A percentile compares a stretch with the other conserved stretches of the same genome.
These are phyloP conservation scores for Mormyrus hasselquistii DNA, from an alignment of 2,797 vertebrate genomes.

Conservation along the genomic window DNA sequence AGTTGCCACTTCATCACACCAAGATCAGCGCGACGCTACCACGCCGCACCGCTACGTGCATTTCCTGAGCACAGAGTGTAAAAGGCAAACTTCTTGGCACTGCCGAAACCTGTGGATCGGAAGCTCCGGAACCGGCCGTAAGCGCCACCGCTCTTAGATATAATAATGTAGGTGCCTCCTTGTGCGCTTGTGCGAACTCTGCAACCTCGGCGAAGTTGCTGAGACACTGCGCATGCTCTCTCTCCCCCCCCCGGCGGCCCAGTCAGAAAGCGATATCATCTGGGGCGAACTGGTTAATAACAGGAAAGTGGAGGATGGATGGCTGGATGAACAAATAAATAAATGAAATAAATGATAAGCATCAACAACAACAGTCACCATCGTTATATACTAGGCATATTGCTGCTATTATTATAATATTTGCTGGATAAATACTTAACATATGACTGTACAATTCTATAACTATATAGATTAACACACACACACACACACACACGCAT, in stretches of 20 bases:
- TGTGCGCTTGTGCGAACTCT: constrained; percentile 19
- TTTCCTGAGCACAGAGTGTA: background rate
- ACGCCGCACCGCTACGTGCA: background rate
- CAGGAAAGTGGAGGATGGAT: background rate
- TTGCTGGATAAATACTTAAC: background rate
- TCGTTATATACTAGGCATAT: background rate
- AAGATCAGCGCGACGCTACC: background rate
- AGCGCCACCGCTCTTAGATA: background rate
- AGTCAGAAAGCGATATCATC: background rate
- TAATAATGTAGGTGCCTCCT: background rate
- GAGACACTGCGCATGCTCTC: constrained; percentile 5
- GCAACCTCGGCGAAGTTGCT: background rate
- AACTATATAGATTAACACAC: background rate
- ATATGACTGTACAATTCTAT: background rate
- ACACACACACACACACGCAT: background rate
- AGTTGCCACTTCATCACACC: background rate
- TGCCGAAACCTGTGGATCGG: constrained; percentile 33
- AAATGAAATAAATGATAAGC: background rate
- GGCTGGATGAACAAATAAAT: background rate
- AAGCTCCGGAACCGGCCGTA: constrained; percentile 28
- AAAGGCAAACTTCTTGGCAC: constrained; percentile 24
- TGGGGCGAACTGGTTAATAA: background rate
- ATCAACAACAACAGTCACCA: background rate
- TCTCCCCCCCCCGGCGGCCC: background rate
- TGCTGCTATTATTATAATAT: background rate